A percentile compares a stretch with the other conserved stretches of the same genome.
Conservation (phyloP, 1,140 invertebrate genomes). For the Dendrolimus punctatus region DNA sequence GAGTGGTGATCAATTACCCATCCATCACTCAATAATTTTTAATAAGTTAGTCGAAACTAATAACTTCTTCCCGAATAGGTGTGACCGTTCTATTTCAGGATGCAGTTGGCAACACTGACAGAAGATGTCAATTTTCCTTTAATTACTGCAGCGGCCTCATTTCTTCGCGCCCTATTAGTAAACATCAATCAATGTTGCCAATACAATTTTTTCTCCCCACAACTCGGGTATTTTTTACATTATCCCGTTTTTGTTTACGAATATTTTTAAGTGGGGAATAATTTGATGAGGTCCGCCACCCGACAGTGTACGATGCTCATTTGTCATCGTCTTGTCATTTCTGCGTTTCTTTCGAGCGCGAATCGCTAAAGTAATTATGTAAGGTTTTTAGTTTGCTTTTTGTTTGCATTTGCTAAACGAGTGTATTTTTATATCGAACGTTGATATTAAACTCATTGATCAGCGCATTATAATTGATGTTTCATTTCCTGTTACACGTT, state of each 20-base stretch:
- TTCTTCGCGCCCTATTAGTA: conserved; percentile 71
- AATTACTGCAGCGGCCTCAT: conserved; percentile 64
- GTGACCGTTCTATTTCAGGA: conserved; percentile 62
- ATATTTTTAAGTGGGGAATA: conserved; percentile 70
- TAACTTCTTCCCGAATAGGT: conserved; percentile 60
- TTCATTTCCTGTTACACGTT: not conserved
- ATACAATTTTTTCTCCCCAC: conserved; percentile 66
- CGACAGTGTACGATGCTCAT: conserved; percentile 64
- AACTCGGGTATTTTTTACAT: conserved; percentile 59
- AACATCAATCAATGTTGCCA: conserved; percentile 72
- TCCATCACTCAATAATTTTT: conserved; percentile 70
- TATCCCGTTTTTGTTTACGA: conserved; percentile 67
- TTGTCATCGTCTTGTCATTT: conserved; percentile 72
- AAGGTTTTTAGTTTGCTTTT: conserved; percentile 48
- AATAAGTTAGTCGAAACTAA: conserved; percentile 63
- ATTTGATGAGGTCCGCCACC: conserved; percentile 71
- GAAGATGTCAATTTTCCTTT: conserved; percentile 69
- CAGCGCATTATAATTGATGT: too few species aligned
- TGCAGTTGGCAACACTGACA: conserved; percentile 49
- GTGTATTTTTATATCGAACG: not conserved
- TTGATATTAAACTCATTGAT: not conserved
- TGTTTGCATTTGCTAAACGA: conserved; percentile 4
- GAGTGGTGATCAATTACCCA: conserved; percentile 49
- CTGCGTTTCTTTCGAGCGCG: conserved; percentile 66
- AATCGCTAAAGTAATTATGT: conserved; percentile 68